Evolutionary conservation across 2,113 vertebrate species (phyloP), one percentile per base, ranked within the genome.

Genomic region (Ciconia stormi): DNA sequence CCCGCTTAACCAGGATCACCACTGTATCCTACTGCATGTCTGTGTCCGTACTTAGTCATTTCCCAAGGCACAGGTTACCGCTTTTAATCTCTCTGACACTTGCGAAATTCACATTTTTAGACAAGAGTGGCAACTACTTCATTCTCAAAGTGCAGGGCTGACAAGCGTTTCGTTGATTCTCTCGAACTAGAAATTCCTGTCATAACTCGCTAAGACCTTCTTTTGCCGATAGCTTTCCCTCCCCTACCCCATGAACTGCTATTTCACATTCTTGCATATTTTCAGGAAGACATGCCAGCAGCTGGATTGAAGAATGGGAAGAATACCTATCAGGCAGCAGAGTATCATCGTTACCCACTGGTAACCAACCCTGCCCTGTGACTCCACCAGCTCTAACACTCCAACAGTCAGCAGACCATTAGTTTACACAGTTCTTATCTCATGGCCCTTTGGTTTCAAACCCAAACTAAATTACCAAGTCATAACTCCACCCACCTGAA

Each of bases 341-440:
- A 91, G 87, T 92, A 87, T 83, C 86, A 59, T 44, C 59, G 2
- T 95, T 84, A 50, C 84, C 80, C 84, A 49, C 42, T n/a, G 53
- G 59, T 58, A 61, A 47, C 73, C 40, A 61, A 4, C 66, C 83
- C 58, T 92, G 91, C 82, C 78, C 88, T 50, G 81, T n/a, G 32
- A 82, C 32, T 86, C 52, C 63, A 55, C 38, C 90, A 78, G 66
- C 50, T 23, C 56, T 36, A 61, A 53, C 16, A 36, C 89, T 95
- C 52, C 70, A 70, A 32, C 49, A 36, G 69, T 83, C 90, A 97
- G 92, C 63, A 91, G 77, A 93, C 76, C 96, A 76, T 67, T 15
- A 67, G 96, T 44, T 81, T 90, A 96, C 95, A 84, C 86, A 91
- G 36, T 32, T 83, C 93, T 96, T 97, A 79, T 93, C 97, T 94